phyloP scores from a whole-genome alignment of 2,797 vertebrate genomes.

The Oreortyx pictus region DNA sequence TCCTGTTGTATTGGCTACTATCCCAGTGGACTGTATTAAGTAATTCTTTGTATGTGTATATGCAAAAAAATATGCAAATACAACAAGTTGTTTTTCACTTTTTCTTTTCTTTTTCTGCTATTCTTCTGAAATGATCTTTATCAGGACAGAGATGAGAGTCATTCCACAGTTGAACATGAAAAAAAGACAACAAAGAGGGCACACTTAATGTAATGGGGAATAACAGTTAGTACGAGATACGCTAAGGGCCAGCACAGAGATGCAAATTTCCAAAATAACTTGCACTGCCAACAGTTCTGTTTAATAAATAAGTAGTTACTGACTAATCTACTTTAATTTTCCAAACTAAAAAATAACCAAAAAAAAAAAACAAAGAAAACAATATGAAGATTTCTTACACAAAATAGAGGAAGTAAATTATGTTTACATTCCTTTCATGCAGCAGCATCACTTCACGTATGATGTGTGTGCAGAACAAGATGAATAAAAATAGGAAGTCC shows the following conservation, averaged over 20 bases:
- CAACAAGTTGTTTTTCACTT: background rate
- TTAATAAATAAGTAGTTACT: slow-evolving; percentile 48
- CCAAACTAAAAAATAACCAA: background rate
- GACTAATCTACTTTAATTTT: slow-evolving; percentile 30
- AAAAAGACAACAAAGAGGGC: background rate
- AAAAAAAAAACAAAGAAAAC: background rate
- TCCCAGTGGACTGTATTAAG: background rate
- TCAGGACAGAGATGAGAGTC: background rate
- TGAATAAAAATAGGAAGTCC: background rate
- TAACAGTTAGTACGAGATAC: background rate
- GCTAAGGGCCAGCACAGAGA: background rate
- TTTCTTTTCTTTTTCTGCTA: fast-evolving
- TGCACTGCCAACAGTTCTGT: background rate
- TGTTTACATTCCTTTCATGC: background rate
- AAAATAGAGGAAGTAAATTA: background rate
- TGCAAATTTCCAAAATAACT: background rate
- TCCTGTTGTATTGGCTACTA: background rate
- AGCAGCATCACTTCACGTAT: background rate
- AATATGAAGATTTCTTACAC: background rate
- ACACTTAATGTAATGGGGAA: background rate
- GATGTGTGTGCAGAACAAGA: background rate
- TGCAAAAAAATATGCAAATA: background rate
- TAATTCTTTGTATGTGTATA: background rate
- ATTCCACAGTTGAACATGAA: background rate
- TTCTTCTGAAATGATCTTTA: background rate